A percentile compares a stretch with the other conserved stretches of the same genome.
Conservation (phyloP, 1,140 invertebrate species). For the Oncopodura yosiiana region DNA sequence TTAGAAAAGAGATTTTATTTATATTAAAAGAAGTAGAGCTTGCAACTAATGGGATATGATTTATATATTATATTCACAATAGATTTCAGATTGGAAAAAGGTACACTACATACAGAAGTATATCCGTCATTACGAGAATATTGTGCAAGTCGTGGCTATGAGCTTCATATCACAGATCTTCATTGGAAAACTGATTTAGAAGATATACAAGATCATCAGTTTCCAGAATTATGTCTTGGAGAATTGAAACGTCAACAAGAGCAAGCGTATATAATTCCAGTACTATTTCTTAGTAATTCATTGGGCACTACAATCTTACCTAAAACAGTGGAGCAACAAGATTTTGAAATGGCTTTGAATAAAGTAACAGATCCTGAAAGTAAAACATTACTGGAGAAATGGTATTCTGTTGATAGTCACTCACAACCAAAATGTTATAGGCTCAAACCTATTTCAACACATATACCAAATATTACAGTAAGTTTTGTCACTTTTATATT, state of each 20-base stretch:
- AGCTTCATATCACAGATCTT: conserved; percentile 57
- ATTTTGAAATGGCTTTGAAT: conserved; percentile 61
- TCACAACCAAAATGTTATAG: conserved; percentile 65
- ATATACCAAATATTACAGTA: conserved; percentile 42
- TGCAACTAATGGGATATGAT: background rate
- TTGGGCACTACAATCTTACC: conserved; percentile 63
- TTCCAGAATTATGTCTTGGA: conserved; percentile 61
- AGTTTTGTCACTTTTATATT: conserved; percentile 19
- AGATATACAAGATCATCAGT: conserved; percentile 56
- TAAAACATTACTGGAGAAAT: conserved; percentile 52
- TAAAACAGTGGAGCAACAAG: conserved; percentile 61
- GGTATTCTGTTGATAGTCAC: conserved; percentile 56
- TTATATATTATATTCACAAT: conserved; percentile 33
- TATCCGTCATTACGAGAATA: conserved; percentile 51
- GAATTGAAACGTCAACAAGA: conserved; percentile 61
- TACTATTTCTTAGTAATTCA: conserved; percentile 62
- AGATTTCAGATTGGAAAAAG: conserved; percentile 58
- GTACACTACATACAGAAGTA: conserved; percentile 52
- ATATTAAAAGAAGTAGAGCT: background rate
- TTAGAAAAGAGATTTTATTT: conserved; percentile 36
- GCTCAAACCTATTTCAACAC: conserved; percentile 49
- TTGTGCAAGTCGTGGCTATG: conserved; percentile 52
- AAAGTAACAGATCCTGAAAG: conserved; percentile 49
- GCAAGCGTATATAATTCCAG: conserved; percentile 58
- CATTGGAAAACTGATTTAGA: conserved; percentile 58